These are phyloP conservation scores for Phataginus tetradactyla DNA, from an alignment of 2,797 vertebrate genomes.

Conservation along the genomic window DNA sequence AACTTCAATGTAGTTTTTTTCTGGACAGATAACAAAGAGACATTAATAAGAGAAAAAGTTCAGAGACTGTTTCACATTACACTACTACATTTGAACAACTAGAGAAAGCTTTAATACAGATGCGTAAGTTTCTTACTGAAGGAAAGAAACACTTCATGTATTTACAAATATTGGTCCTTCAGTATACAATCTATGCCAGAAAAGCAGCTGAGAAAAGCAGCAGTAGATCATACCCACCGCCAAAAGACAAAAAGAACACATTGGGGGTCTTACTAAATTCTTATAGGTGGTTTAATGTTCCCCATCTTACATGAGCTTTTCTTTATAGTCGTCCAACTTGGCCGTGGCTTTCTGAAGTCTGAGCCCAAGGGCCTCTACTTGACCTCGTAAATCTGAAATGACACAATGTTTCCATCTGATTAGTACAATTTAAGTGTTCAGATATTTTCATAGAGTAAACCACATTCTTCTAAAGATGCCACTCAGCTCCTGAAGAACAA, in stretches of 20 bases:
- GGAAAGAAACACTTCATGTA: constrained; percentile 6
- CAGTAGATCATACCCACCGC: neutral
- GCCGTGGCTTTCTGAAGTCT: constrained; percentile 85
- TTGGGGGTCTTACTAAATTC: neutral
- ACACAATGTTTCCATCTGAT: constrained; percentile 39
- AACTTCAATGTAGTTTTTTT: constrained; percentile 13
- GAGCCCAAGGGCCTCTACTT: constrained; percentile 81
- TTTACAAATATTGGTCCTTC: constrained; percentile 47
- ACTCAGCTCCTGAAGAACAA: neutral
- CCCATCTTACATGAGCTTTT: constrained; percentile 85
- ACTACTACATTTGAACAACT: neutral
- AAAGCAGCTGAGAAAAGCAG: neutral
- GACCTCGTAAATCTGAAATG: constrained; percentile 85
- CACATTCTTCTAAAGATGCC: neutral
- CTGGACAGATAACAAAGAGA: neutral
- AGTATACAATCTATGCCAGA: neutral
- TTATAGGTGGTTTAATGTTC: neutral
- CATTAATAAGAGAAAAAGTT: neutral
- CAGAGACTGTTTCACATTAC: constrained; percentile 27
- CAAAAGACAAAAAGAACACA: neutral
- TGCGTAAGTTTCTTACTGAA: neutral
- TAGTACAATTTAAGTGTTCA: neutral
- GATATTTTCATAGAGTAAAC: neutral
- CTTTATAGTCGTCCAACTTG: constrained; percentile 85
- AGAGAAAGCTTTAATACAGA: neutral